A percentile compares a stretch with the other conserved stretches of the same genome.
phyloP scores from a whole-genome alignment of 2,888 invertebrate species.

The Drosophila setosimentum region DNA sequence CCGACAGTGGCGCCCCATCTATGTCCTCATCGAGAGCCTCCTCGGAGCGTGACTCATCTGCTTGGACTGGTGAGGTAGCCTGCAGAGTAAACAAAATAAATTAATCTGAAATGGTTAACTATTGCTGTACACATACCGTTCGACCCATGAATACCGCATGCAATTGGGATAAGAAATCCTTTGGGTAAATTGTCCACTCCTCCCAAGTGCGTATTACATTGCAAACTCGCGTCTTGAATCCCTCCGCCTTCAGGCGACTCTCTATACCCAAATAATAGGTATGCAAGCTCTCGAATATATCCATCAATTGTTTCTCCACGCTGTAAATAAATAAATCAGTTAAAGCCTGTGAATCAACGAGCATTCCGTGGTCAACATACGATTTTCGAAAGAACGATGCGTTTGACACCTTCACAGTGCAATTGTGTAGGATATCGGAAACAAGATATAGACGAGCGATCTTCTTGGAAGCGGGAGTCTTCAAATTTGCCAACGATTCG shows the following conservation, averaged over 20 bases:
- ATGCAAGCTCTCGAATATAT: conserved; percentile 91
- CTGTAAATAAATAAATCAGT: conserved; percentile 85
- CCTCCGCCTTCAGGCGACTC: conserved; percentile 96
- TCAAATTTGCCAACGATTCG: conserved; percentile 92
- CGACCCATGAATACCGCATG: conserved; percentile 97
- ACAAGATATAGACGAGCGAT: conserved; percentile 97
- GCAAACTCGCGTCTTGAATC: conserved; percentile 95
- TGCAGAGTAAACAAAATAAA: conserved; percentile 31
- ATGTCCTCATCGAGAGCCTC: conserved; percentile 83
- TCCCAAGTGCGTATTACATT: conserved; percentile 98
- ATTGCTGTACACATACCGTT: conserved; percentile 67
- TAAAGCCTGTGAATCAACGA: background rate
- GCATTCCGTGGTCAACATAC: conserved; percentile 85
- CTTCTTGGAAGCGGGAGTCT: conserved; percentile 94
- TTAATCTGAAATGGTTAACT: background rate
- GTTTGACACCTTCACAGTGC: conserved; percentile 97
- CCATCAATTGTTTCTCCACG: conserved; percentile 92
- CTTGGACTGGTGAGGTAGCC: conserved; percentile 54
- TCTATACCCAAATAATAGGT: conserved; percentile 91
- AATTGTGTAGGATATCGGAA: conserved; percentile 98
- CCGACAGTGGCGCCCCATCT: conserved; percentile 86
- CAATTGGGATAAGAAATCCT: conserved; percentile 94
- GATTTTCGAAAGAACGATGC: conserved; percentile 96
- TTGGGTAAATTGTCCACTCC: conserved; percentile 98
- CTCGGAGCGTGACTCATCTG: conserved; percentile 72